Conservation (phyloP, 53 echinoderm and acorn worm genomes). For the Paracentrotus lividus region DNA sequence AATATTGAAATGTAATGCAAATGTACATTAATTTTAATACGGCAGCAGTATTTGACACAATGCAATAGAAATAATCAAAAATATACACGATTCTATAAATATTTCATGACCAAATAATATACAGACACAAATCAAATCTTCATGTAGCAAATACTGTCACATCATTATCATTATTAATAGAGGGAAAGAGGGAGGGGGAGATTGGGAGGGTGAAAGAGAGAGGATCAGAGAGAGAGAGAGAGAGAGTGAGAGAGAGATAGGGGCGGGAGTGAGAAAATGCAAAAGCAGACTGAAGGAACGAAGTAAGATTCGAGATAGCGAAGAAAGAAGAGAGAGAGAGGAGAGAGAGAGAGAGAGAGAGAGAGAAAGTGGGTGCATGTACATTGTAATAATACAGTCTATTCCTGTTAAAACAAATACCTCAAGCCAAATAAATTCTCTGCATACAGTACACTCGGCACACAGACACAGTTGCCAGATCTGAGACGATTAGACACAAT, state of each 20-base stretch:
- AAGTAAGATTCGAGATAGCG: not conserved
- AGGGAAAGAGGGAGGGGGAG: not conserved
- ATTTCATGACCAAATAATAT: not conserved
- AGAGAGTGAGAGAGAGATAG: not conserved
- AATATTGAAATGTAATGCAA: not conserved
- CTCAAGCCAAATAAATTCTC: too few species aligned
- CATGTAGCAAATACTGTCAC: not conserved
- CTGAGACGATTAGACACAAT: too few species aligned
- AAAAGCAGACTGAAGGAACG: not conserved
- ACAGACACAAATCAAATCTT: not conserved
- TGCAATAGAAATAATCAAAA: not conserved
- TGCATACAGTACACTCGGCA: too few species aligned
- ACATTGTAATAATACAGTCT: too few species aligned
- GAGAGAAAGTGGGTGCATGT: not conserved
- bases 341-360: slow-evolving; percentile 10
- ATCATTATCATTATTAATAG: not conserved
- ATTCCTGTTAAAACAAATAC: too few species aligned
- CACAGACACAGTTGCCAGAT: too few species aligned
- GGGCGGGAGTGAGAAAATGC: not conserved
- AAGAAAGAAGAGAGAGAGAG: not conserved
- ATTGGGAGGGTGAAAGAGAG: not conserved
- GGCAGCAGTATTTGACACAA: not conserved
- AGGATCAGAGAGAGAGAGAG: not conserved
- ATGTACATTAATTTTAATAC: not conserved
- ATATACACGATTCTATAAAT: not conserved